A percentile compares a stretch with the other conserved stretches of the same genome.
These are phyloP conservation scores for Scortum barcoo DNA, from an alignment of 2,113 vertebrate species.

Conservation along the genomic window DNA sequence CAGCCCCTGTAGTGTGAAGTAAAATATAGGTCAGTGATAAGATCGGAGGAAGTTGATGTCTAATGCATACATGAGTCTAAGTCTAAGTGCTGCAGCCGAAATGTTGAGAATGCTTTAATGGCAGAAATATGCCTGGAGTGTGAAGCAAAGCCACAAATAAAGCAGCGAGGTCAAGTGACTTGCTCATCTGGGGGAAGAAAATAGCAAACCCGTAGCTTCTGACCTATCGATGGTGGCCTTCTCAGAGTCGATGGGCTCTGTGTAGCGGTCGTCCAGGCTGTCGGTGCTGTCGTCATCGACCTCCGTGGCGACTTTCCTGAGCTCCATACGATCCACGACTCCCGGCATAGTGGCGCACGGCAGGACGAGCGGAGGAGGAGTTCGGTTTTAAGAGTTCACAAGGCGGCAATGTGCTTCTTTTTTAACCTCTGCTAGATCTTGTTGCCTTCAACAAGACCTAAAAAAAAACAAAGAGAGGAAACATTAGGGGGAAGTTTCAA, in stretches of 20 bases:
- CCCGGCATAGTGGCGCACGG: conserved; percentile 61
- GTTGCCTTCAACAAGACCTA: background rate
- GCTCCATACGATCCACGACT: conserved; percentile 92
- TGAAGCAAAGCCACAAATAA: background rate
- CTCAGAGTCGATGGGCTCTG: conserved; percentile 82
- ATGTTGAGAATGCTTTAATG: background rate
- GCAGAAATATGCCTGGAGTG: background rate
- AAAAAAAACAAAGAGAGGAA: background rate
- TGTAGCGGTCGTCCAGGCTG: conserved; percentile 89
- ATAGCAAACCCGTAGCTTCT: background rate
- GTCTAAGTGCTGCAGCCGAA: background rate
- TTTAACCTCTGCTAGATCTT: background rate
- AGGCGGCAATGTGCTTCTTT: background rate
- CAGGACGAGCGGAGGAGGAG: background rate
- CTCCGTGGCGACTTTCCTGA: conserved; percentile 90
- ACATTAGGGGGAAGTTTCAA: background rate
- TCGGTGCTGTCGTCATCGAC: conserved; percentile 90
- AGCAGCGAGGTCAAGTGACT: background rate
- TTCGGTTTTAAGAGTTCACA: conserved; percentile 8
- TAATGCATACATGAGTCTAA: background rate
- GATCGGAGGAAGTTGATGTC: background rate
- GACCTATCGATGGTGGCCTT: conserved; percentile 91
- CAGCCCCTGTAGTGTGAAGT: background rate
- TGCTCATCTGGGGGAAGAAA: background rate
- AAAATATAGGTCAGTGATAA: background rate